Percentiles rank a stretch among this genome's conserved stretches.
Evolutionary conservation across 1,140 invertebrate species (phyloP).

Genomic region (Delia radicum): DNA sequence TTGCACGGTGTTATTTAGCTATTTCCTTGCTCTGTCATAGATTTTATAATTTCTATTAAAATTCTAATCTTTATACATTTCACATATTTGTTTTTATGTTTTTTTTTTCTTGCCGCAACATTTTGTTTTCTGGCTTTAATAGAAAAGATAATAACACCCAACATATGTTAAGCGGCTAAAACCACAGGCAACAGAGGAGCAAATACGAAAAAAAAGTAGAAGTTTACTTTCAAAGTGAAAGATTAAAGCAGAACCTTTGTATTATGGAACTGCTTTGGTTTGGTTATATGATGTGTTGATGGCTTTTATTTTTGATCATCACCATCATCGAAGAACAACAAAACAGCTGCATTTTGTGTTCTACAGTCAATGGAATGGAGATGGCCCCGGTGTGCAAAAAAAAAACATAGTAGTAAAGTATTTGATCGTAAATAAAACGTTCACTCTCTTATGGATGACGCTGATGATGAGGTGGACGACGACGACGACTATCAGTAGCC

Average conservation of each 20-base stretch:
- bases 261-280: not conserved
- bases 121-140: not conserved
- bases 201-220: not conserved
- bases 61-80: conserved; percentile 16
- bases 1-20: too few relatives aligned
- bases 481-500: conserved; percentile 49
- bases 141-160: conserved; percentile 14
- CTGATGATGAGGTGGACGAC: not conserved
- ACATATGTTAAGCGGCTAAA: conserved; percentile 7
- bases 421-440: not conserved
- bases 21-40: not conserved
- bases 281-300: not conserved
- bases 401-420: not conserved
- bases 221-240: conserved; percentile 10
- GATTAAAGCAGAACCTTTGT: not conserved
- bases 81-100: not conserved
- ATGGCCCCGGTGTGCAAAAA: too few relatives aligned
- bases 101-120: not conserved
- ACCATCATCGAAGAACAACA: too few relatives aligned
- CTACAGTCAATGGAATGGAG: not conserved
- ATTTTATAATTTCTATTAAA: conserved; percentile 20
- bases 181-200: not conserved
- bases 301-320: not conserved
- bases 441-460: not conserved
- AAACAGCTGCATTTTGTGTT: not conserved